Base-by-base conservation (phyloP, 2,113 vertebrate species). In the Indri indri region DNA sequence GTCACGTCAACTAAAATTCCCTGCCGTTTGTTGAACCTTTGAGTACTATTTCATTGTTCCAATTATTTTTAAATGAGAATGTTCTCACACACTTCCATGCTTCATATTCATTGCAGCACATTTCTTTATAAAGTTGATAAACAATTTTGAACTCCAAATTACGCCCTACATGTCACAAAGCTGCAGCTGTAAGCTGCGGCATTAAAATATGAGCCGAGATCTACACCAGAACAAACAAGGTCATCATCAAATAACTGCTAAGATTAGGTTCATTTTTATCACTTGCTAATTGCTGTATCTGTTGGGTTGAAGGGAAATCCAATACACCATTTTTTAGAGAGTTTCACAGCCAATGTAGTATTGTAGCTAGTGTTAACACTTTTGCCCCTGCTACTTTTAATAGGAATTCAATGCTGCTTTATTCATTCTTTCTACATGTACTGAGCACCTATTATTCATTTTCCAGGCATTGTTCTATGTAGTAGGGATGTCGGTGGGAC, bases 11-110 rank as follows among this genome's bases (percentile, higher is more conserved):
- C 82, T 45, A 2, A 83, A 96, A 87, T 57, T 76, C 86, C 52
- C 73, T 95, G 88, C 86, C 76, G 82, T 97, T 97, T 94, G 91
- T 93, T 65, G 83, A 6, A 82, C 34, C 68, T 79, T 47, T 3
- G 5, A 88, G 37, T 52, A 86, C 57, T 90, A 8, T 66, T 40
- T 93, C 92, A 96, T 95, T 94, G 73, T 93, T 86, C 40, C 95
- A 97, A 71, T 97, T 98, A 97, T 97, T 98, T 97, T 95, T 73
- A 90, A 92, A 82, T 97, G 65, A 79, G 92, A 93, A 74, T 70
- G 11, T 97, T 63, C 27, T 80, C 82, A 74, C 22, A 12, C 40
- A 32, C 7, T 57, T 77, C 47, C 81, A 52, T 40, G 37, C 30
- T 77, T 84, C 50, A 37, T 68, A 91, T 94, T 91, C 82, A 93